These are phyloP conservation scores for Neogobius melanostomus DNA, from an alignment of 2,113 vertebrate genomes.

Conservation along the genomic window DNA sequence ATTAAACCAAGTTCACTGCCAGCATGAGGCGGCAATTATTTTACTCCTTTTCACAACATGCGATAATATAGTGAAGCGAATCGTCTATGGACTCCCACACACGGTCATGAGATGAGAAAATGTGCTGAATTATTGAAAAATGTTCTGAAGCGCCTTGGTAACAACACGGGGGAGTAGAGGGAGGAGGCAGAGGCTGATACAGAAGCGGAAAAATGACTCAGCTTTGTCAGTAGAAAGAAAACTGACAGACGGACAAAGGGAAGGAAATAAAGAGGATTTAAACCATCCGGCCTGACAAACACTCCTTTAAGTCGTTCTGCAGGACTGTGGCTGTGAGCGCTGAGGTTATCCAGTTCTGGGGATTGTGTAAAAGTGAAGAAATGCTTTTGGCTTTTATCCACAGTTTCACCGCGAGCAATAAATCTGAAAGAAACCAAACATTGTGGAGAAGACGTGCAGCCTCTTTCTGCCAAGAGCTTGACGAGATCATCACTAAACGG, in stretches of 20 bases:
- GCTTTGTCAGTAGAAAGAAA: slow-evolving; percentile 44
- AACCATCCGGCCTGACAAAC: slow-evolving; percentile 39
- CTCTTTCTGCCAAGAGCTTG: accelerated
- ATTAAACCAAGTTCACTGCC: slow-evolving; percentile 7
- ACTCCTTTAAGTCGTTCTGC: slow-evolving; percentile 30
- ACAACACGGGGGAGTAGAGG: slow-evolving; percentile 20
- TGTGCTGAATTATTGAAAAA: slow-evolving; percentile 47
- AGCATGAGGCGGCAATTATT: neutral
- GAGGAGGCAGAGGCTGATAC: slow-evolving; percentile 15
- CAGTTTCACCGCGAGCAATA: slow-evolving; percentile 15
- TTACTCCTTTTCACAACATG: neutral
- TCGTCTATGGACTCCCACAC: slow-evolving; percentile 23
- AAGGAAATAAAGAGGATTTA: slow-evolving; percentile 41
- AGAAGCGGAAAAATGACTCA: slow-evolving; percentile 42
- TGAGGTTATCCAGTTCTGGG: slow-evolving; percentile 12
- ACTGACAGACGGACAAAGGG: slow-evolving; percentile 25
- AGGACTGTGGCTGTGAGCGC: slow-evolving; percentile 6
- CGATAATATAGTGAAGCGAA: slow-evolving; percentile 17
- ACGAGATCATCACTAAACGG: neutral
- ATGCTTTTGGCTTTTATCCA: slow-evolving; percentile 6
- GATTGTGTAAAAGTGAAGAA: slow-evolving; percentile 28
- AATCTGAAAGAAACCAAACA: neutral
- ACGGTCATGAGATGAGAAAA: slow-evolving; percentile 35
- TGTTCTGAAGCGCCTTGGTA: slow-evolving; percentile 31
- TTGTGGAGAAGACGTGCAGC: neutral